phyloP scores from a whole-genome alignment of 2,888 invertebrate species.

The Lepidonotus clava region DNA sequence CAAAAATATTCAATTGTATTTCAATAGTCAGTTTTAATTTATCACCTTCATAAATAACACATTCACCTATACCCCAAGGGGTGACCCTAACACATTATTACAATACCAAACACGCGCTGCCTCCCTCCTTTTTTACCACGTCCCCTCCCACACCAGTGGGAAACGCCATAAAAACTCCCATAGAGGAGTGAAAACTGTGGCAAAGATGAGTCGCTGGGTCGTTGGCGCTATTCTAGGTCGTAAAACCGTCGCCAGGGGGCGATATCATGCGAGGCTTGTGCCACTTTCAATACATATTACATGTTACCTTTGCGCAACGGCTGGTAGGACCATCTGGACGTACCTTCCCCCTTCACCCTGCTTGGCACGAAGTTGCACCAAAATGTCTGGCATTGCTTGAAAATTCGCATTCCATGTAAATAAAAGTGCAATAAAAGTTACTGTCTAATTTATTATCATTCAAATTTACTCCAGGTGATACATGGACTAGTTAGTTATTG shows the following conservation, averaged over 20 bases:
- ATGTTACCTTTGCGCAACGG: slow-evolving; percentile 9
- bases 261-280: not conserved
- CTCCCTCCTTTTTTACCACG: no score
- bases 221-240: not conserved
- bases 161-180: not conserved
- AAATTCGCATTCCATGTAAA: no score
- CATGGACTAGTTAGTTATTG: no score
- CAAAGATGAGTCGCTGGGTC: not conserved
- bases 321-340: not conserved
- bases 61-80: not conserved
- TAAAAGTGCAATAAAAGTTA: no score
- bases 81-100: not conserved
- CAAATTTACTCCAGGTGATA: no score
- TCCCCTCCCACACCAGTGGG: not conserved
- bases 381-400: not conserved
- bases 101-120: no score
- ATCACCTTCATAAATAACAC: not conserved
- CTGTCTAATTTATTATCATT: no score
- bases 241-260: slow-evolving; percentile 6
- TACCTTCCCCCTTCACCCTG: no score
- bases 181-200: not conserved
- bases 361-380: not conserved
- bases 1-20: no score
- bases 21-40: no score
- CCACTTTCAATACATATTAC: slow-evolving; percentile 15